These are phyloP conservation scores for Drosophila seclusa DNA, from an alignment of 2,888 invertebrate genomes.

Conservation along the genomic window DNA sequence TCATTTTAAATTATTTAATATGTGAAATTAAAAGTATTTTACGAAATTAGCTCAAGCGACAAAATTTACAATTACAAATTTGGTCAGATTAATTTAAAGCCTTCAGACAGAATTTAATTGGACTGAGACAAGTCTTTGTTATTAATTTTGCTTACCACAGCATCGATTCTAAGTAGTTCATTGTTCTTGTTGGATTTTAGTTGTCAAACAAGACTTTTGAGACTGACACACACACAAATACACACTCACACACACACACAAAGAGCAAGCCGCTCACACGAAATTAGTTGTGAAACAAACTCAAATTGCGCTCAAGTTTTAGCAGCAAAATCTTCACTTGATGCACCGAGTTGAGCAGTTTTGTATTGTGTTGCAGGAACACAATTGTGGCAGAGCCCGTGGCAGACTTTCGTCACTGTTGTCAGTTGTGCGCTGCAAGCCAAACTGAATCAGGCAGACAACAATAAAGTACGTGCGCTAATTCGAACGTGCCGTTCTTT, in stretches of 20 bases:
- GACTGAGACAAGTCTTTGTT: conserved; percentile 1
- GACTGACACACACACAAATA: conserved; percentile 7
- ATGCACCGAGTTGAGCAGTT: conserved; percentile 16
- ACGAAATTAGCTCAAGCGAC: not conserved
- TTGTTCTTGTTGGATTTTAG: conserved; percentile 32
- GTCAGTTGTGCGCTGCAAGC: conserved; percentile 69
- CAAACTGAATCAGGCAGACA: conserved; percentile 59
- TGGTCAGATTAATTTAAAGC: not conserved
- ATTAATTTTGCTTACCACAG: conserved; percentile 70
- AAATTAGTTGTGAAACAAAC: conserved; percentile 51
- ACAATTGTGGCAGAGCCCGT: conserved; percentile 24
- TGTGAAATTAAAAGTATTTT: not conserved
- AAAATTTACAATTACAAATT: not conserved
- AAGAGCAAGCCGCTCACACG: conserved; percentile 5
- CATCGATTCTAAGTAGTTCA: conserved; percentile 82
- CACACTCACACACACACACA: conserved; percentile 7
- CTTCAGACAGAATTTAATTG: conserved; percentile 18
- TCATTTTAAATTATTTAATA: not conserved
- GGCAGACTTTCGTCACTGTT: conserved; percentile 63
- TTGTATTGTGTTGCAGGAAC: conserved; percentile 31
- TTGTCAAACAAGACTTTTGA: conserved; percentile 7
- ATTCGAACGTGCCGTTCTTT: conserved; percentile 34
- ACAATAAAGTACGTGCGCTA: conserved; percentile 47
- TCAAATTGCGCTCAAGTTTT: conserved; percentile 49
- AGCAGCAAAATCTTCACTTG: conserved; percentile 36